Conservation (phyloP, 1,140 invertebrate species). For the Cydia amplana region DNA sequence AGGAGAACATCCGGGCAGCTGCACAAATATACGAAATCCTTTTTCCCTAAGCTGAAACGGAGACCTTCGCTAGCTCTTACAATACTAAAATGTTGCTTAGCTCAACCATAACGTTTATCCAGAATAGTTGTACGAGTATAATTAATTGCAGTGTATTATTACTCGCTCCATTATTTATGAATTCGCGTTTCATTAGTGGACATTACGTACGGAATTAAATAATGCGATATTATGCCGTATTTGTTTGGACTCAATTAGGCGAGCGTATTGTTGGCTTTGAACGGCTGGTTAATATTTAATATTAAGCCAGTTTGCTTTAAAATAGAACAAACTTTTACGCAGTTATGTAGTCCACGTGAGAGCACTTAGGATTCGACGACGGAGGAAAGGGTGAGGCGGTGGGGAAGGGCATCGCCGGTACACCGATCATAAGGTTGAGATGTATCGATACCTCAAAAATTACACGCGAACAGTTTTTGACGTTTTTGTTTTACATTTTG, state of each 20-base stretch:
- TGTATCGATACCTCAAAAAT: too few species aligned
- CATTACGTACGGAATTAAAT: constrained; percentile 24
- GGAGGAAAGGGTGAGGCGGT: too few species aligned
- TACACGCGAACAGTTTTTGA: not conserved
- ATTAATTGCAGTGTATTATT: constrained; percentile 39
- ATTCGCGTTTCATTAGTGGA: constrained; percentile 42
- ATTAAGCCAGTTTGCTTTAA: not conserved
- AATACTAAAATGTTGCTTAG: too few species aligned
- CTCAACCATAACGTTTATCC: too few species aligned
- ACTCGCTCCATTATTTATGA: constrained; percentile 42
- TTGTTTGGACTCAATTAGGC: constrained; percentile 22
- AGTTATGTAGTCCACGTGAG: not conserved
- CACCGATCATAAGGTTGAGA: too few species aligned
- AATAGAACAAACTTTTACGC: not conserved
- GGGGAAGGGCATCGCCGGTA: too few species aligned
- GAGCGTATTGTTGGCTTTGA: not conserved
- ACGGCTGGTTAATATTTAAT: not conserved
- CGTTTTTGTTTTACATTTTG: not conserved
- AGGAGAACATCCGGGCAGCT: too few species aligned
- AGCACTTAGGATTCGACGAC: not conserved
- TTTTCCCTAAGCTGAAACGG: too few species aligned
- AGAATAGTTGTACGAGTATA: not conserved
- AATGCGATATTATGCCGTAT: constrained; percentile 21
- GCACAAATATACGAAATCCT: too few species aligned
- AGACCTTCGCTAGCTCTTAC: too few species aligned